These are phyloP conservation scores for Venusia cambrica DNA, from an alignment of 2,888 invertebrate species.

Conservation along the genomic window DNA sequence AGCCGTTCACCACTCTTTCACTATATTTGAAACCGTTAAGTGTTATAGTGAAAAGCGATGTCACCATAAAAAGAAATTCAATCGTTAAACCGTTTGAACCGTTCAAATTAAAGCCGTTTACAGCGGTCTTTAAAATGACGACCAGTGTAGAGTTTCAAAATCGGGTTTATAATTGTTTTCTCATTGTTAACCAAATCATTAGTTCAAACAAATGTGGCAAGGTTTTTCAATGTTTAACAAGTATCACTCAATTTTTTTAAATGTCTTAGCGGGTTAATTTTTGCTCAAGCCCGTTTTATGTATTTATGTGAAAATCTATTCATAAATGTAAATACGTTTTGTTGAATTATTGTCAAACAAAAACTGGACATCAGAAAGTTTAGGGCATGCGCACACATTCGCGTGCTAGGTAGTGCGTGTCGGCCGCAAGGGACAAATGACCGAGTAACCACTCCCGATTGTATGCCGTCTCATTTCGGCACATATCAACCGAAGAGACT, in stretches of 20 bases:
- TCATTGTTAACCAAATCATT: constrained; percentile 12
- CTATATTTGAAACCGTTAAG: constrained; percentile 7
- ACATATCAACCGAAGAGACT: constrained; percentile 42
- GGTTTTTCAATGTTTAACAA: constrained; percentile 4
- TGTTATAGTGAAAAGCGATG: constrained; percentile 11
- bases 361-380: constrained; percentile 36
- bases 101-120: constrained; percentile 14
- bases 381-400: constrained; percentile 44
- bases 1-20: too few species aligned
- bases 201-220: constrained; percentile 11
- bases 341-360: constrained; percentile 21
- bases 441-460: constrained; percentile 67
- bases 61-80: constrained; percentile 15
- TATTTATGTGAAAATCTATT: constrained; percentile 9
- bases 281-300: not conserved
- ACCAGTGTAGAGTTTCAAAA: constrained; percentile 21
- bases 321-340: constrained; percentile 17
- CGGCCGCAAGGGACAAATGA: constrained; percentile 65
- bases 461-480: constrained; percentile 55
- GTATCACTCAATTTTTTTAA: too few species aligned
- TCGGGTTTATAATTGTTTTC: constrained; percentile 14
- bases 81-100: constrained; percentile 20
- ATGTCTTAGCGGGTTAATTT: too few species aligned
- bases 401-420: constrained; percentile 55
- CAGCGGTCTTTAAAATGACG: constrained; percentile 17